Conservation (phyloP, 2,888 invertebrate genomes). For the Cosmorhoe ocellata region DNA sequence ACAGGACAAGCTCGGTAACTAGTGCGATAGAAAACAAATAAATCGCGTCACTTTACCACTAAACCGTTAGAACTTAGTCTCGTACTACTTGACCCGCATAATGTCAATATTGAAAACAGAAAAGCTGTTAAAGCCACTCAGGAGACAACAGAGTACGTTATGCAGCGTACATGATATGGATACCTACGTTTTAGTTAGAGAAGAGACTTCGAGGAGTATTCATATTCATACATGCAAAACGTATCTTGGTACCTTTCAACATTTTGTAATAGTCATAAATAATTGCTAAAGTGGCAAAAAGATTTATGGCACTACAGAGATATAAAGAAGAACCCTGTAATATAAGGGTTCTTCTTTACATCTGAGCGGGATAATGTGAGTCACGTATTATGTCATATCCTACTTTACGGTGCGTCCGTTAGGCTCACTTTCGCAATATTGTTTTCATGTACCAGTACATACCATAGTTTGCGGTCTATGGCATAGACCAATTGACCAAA, state of each 20-base stretch:
- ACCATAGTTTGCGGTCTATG: too few relatives aligned
- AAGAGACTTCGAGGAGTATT: constrained; percentile 8
- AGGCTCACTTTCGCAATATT: constrained; percentile 67
- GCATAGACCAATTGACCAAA: constrained; percentile 60
- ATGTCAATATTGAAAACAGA: constrained; percentile 27
- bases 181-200: neutral
- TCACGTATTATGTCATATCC: constrained; percentile 72
- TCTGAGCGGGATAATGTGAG: constrained; percentile 46
- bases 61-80: constrained; percentile 28
- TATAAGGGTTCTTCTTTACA: constrained; percentile 32
- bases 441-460: constrained; percentile 44
- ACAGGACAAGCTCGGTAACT: constrained; percentile 74
- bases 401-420: constrained; percentile 62
- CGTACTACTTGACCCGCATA: constrained; percentile 30
- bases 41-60: constrained; percentile 28
- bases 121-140: constrained; percentile 18
- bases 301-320: constrained; percentile 20
- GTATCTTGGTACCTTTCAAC: constrained; percentile 28
- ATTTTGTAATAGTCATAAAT: constrained; percentile 28
- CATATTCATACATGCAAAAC: constrained; percentile 25
- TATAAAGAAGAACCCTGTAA: too few relatives aligned
- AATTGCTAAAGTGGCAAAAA: constrained; percentile 29
- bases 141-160: constrained; percentile 11
- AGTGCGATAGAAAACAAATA: constrained; percentile 31
- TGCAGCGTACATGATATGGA: neutral